phyloP scores from a whole-genome alignment of 2,888 invertebrate genomes.

The Drosophila mayaguana region DNA sequence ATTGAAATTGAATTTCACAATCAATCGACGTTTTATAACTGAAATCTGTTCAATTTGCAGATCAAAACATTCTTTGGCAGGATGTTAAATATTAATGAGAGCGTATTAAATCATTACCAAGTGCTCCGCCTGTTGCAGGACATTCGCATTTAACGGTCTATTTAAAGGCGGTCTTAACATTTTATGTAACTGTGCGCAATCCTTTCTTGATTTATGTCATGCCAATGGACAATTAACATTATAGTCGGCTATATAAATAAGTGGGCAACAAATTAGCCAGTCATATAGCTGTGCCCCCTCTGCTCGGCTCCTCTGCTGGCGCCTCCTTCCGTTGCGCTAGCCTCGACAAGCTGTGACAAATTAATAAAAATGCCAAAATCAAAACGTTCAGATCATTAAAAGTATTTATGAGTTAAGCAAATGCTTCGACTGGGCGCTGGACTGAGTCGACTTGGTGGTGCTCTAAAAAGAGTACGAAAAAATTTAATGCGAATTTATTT shows the following conservation, averaged over 20 bases:
- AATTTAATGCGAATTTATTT: constrained; percentile 62
- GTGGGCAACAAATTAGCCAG: constrained; percentile 51
- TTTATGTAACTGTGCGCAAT: constrained; percentile 18
- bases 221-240: constrained; percentile 46
- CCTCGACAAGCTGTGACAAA: constrained; percentile 53
- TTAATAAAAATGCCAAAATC: constrained; percentile 61
- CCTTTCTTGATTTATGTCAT: constrained; percentile 41
- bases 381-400: constrained; percentile 66
- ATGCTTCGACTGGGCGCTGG: constrained; percentile 28
- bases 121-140: background rate
- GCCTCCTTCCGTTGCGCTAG: background rate
- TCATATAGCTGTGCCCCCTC: background rate
- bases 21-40: background rate
- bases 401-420: constrained; percentile 64
- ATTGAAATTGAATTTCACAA: background rate
- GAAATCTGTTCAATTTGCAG: background rate
- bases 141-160: constrained; percentile 8
- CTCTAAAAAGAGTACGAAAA: constrained; percentile 42
- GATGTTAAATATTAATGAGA: background rate
- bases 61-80: background rate
- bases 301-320: too few relatives aligned
- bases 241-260: constrained; percentile 53
- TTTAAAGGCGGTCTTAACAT: constrained; percentile 8
- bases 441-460: background rate
- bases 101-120: background rate